These are phyloP conservation scores for Pristis pectinata DNA, from an alignment of 2,797 vertebrate species.

Conservation along the genomic window DNA sequence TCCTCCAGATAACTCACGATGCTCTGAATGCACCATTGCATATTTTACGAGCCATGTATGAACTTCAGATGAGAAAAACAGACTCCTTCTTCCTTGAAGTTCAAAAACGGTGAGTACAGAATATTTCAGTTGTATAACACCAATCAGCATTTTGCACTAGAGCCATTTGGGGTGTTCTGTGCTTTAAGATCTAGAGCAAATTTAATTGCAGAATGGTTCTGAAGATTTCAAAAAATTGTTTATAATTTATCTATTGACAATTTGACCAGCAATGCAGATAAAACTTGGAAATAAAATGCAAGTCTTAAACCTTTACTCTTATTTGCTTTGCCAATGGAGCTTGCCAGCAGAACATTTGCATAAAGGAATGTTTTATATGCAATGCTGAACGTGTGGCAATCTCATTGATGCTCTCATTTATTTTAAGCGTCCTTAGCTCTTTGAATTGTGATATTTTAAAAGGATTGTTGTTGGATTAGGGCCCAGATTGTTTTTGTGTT, in stretches of 20 bases:
- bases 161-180: not conserved
- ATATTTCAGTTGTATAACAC: not conserved
- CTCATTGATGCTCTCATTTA: not conserved
- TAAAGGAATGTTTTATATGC: not conserved
- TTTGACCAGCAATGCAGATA: not conserved
- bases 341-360: not conserved
- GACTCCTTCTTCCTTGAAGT: conserved; percentile 93
- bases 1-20: conserved; percentile 86
- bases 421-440: not conserved
- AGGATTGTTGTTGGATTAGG: too few species aligned
- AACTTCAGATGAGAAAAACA: conserved; percentile 89
- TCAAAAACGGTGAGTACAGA: conserved; percentile 75
- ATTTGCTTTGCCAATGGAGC: not conserved
- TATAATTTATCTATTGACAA: not conserved
- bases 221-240: not conserved
- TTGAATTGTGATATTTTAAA: not conserved
- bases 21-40: conserved; percentile 89
- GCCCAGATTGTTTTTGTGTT: too few species aligned
- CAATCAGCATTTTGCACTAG: not conserved
- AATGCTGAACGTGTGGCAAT: too few species aligned
- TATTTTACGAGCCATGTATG: conserved; percentile 89
- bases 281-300: too few species aligned
- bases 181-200: not conserved
- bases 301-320: not conserved
- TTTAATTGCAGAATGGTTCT: not conserved